phyloP scores from a whole-genome alignment of 2,113 vertebrate species.

The Labrus mixtus region DNA sequence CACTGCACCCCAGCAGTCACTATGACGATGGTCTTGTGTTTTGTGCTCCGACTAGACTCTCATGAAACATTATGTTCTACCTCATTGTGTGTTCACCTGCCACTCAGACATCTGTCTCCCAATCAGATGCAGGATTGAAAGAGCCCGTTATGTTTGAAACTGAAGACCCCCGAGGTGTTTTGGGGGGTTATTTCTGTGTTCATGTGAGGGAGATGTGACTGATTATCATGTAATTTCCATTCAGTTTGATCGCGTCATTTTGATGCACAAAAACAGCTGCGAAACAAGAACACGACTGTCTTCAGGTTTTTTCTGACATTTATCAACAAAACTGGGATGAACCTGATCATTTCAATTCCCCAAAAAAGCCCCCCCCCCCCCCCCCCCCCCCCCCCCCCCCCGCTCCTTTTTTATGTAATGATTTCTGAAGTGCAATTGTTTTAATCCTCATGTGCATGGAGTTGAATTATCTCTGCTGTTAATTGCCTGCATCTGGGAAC shows the following conservation, averaged over 20 bases:
- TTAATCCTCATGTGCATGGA: slow-evolving; percentile 51
- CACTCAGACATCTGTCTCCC: slow-evolving; percentile 51
- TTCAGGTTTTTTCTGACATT: slow-evolving; percentile 39
- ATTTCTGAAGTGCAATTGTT: slow-evolving; percentile 75
- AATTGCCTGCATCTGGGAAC: slow-evolving; percentile 62
- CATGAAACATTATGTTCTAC: slow-evolving; percentile 75
- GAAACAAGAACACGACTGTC: slow-evolving; percentile 34
- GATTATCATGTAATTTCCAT: slow-evolving; percentile 38
- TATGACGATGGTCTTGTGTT: not conserved
- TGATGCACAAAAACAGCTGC: slow-evolving; percentile 39
- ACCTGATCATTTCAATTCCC: slow-evolving; percentile 23
- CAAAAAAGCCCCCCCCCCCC: slow-evolving; percentile 46
- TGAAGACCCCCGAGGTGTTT: not conserved
- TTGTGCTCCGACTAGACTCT: slow-evolving; percentile 58
- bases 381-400: too few species aligned
- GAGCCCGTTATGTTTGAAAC: slow-evolving; percentile 9
- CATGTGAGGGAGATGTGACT: slow-evolving; percentile 19
- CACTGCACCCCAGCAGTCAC: slow-evolving; percentile 28
- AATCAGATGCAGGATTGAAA: slow-evolving; percentile 39
- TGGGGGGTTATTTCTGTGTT: not conserved
- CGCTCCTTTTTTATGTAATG: too few species aligned
- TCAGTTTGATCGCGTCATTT: slow-evolving; percentile 35
- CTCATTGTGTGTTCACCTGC: slow-evolving; percentile 74
- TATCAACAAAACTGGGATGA: slow-evolving; percentile 28
- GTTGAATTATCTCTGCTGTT: slow-evolving; percentile 62